Evolutionary conservation across 2,797 vertebrate genomes (phyloP).

Genomic region (Natrix natrix): DNA sequence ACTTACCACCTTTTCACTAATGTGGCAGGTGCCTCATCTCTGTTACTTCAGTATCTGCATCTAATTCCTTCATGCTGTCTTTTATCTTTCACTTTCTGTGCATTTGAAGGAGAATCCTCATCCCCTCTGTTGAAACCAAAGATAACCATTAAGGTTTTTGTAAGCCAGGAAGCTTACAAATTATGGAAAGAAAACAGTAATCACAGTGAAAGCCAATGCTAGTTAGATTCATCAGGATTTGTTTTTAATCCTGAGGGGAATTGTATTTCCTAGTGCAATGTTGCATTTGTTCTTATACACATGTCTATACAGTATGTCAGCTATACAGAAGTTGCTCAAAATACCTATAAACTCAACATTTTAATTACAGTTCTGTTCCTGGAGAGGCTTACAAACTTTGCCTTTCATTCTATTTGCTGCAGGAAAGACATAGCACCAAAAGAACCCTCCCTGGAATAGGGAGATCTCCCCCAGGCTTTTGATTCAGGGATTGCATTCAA

Average conservation of each 20-base stretch:
- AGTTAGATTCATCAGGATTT: constrained; percentile 38
- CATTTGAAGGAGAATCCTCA: not conserved
- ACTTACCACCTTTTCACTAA: not conserved
- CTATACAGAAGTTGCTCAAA: constrained; percentile 1
- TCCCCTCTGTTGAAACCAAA: constrained; percentile 22
- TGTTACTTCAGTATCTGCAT: constrained; percentile 18
- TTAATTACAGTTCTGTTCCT: not conserved
- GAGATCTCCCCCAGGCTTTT: not conserved
- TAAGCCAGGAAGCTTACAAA: constrained; percentile 45
- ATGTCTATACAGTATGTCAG: not conserved
- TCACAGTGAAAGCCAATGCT: constrained; percentile 38
- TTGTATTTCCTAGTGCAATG: constrained; percentile 29
- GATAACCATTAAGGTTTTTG: not conserved
- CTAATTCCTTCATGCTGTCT: constrained; percentile 42
- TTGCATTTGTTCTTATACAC: not conserved
- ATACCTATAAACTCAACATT: not conserved
- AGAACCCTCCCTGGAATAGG: not conserved
- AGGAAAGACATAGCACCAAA: not conserved
- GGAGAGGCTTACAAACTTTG: not conserved
- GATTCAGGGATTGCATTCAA: not conserved
- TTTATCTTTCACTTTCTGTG: constrained; percentile 27
- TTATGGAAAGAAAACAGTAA: constrained; percentile 41
- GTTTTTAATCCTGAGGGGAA: not conserved
- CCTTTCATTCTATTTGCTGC: not conserved
- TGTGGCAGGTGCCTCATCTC: not conserved